phyloP scores from a whole-genome alignment of 2,797 vertebrate species.

The Sciaenops ocellatus region DNA sequence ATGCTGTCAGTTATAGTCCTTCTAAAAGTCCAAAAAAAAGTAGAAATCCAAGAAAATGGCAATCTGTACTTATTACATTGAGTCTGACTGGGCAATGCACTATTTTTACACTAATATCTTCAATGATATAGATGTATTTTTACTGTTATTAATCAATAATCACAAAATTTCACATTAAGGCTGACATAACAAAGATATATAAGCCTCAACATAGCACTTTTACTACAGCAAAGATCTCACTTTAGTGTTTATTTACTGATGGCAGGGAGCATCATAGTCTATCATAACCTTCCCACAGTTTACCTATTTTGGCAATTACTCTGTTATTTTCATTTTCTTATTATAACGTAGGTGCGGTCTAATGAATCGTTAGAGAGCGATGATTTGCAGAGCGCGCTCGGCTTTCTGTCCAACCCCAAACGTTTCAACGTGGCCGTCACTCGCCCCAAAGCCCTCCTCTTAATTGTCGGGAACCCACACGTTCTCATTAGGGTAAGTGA shows the following conservation, averaged over 20 bases:
- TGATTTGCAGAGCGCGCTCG: slow-evolving; percentile 85
- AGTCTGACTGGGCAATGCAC: neutral
- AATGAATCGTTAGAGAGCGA: slow-evolving; percentile 82
- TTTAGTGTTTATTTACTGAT: neutral
- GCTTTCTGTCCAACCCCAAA: slow-evolving; percentile 94
- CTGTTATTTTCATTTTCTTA: slow-evolving; percentile 6
- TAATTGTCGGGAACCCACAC: slow-evolving; percentile 95
- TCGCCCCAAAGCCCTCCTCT: slow-evolving; percentile 93
- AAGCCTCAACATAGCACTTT: neutral
- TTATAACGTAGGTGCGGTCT: slow-evolving; percentile 90
- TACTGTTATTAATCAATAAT: neutral
- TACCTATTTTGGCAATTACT: neutral
- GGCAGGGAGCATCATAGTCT: neutral
- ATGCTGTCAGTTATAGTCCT: no score
- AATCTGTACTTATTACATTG: neutral
- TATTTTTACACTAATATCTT: neutral
- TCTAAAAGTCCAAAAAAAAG: no score
- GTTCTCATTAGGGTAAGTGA: slow-evolving; percentile 88
- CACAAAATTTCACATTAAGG: neutral
- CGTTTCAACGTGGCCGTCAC: slow-evolving; percentile 97
- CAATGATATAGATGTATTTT: neutral
- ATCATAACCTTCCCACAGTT: neutral
- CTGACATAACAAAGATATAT: no score
- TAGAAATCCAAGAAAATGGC: no score
- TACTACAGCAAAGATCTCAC: neutral